Percentiles rank a stretch among this genome's conserved stretches.
These are phyloP conservation scores for Campoletis raptor DNA, from an alignment of 2,888 invertebrate genomes.

Conservation along the genomic window DNA sequence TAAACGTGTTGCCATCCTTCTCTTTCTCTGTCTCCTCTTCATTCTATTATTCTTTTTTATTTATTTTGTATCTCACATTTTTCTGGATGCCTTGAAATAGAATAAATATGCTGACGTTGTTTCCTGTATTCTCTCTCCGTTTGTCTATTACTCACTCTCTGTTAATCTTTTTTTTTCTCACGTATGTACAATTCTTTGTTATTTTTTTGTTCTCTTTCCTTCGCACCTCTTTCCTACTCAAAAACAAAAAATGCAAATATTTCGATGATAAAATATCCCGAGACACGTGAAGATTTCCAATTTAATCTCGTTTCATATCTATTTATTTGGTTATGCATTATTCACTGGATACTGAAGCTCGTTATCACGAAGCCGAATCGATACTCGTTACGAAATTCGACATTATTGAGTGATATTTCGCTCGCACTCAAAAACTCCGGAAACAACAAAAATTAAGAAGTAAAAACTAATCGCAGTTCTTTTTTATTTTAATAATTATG, in stretches of 20 bases:
- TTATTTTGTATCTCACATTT: constrained; percentile 28
- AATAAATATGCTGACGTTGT: constrained; percentile 60
- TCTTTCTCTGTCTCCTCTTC: constrained; percentile 28
- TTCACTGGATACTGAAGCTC: constrained; percentile 39
- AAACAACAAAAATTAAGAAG: constrained; percentile 42
- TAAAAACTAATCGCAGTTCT: constrained; percentile 65
- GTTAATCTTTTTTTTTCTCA: neutral
- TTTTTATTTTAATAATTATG: constrained; percentile 29
- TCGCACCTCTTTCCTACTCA: neutral
- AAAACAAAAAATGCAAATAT: constrained; percentile 59
- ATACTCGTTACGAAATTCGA: constrained; percentile 10
- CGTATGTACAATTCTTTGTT: constrained; percentile 69
- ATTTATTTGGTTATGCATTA: constrained; percentile 65
- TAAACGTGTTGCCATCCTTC: constrained; percentile 54
- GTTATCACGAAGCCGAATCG: constrained; percentile 45
- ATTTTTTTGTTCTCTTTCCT: constrained; percentile 24
- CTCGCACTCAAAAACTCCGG: neutral
- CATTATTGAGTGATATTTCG: neutral
- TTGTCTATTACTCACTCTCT: neutral
- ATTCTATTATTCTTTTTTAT: constrained; percentile 24
- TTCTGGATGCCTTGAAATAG: constrained; percentile 55
- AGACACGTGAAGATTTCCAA: constrained; percentile 50
- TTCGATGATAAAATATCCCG: constrained; percentile 64
- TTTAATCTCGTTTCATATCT: constrained; percentile 31
- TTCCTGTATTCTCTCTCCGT: neutral